These are phyloP conservation scores for Bombus polaris DNA, from an alignment of 1,140 invertebrate species.

Conservation along the genomic window DNA sequence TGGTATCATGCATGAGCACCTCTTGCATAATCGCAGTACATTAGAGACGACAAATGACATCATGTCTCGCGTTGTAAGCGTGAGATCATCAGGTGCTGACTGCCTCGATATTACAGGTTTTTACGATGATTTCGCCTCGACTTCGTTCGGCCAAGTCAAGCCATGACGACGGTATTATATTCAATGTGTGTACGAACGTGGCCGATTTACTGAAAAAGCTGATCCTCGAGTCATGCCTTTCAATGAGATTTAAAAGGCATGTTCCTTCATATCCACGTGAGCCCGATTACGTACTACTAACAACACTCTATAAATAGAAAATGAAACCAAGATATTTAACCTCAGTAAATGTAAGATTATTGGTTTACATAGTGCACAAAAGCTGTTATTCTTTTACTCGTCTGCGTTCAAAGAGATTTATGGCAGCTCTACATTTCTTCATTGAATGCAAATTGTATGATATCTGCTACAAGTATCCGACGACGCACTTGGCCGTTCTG, in stretches of 20 bases:
- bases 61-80: constrained; percentile 58
- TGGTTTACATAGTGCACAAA: neutral
- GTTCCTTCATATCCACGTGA: constrained; percentile 13
- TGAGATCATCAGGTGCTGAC: constrained; percentile 64
- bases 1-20: constrained; percentile 26
- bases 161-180: constrained; percentile 3
- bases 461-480: no score
- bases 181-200: neutral
- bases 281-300: constrained; percentile 14
- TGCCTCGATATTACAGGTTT: constrained; percentile 53
- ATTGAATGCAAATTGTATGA: neutral
- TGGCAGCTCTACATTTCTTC: neutral
- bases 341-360: neutral
- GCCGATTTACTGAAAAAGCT: constrained; percentile 44
- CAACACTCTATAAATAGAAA: constrained; percentile 41
- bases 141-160: constrained; percentile 9
- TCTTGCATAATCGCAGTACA: constrained; percentile 57
- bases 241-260: constrained; percentile 41
- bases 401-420: neutral
- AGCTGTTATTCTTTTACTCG: neutral
- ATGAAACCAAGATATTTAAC: constrained; percentile 13
- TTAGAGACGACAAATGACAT: constrained; percentile 66
- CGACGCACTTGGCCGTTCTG: no score
- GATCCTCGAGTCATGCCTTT: constrained; percentile 21
- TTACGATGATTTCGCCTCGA: constrained; percentile 52